These are phyloP conservation scores for Pantherophis guttatus DNA, from an alignment of 2,113 vertebrate species.

Conservation along the genomic window DNA sequence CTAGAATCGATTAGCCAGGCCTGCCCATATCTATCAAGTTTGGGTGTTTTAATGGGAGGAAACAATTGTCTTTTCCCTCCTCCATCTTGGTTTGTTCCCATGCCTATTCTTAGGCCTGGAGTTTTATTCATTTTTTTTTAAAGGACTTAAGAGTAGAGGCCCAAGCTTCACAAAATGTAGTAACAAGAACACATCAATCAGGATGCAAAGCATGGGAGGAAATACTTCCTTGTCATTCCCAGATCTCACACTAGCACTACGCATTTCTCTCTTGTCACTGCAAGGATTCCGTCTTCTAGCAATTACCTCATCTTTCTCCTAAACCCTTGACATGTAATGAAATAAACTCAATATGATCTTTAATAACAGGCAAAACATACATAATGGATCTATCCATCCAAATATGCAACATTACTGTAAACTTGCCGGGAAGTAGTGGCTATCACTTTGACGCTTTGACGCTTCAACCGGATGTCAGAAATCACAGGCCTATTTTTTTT, in stretches of 20 bases:
- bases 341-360: neutral
- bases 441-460: neutral
- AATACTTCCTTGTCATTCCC: neutral
- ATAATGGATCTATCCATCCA: neutral
- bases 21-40: neutral
- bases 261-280: neutral
- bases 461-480: neutral
- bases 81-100: neutral
- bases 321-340: neutral
- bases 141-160: neutral
- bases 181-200: neutral
- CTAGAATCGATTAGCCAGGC: constrained; percentile 9
- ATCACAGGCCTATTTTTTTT: neutral
- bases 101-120: neutral
- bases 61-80: neutral
- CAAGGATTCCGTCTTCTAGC: neutral
- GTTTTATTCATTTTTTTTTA: neutral
- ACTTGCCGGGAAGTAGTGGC: neutral
- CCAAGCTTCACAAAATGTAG: neutral
- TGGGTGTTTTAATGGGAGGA: neutral
- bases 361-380: neutral
- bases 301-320: neutral
- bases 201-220: neutral
- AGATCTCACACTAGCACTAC: neutral
- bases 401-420: neutral